Evolutionary conservation across 2,113 vertebrate species (phyloP).

Genomic region (Semicossyphus pulcher): DNA sequence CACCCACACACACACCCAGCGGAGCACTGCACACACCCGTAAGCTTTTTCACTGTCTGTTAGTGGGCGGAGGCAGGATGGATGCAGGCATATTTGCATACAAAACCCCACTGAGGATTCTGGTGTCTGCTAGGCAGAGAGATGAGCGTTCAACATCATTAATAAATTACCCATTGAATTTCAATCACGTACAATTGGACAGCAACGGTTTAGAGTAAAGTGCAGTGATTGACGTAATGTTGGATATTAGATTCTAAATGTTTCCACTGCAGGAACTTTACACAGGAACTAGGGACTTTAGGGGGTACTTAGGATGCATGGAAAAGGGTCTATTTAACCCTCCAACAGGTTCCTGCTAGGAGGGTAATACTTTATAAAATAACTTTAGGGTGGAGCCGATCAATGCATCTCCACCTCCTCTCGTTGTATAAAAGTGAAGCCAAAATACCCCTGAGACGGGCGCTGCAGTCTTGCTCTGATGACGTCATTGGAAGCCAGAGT

Average conservation of each 20-base stretch:
- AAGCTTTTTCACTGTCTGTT: constrained; percentile 63
- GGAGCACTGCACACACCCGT: constrained; percentile 54
- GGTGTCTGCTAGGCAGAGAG: constrained; percentile 54
- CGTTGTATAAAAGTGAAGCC: too few species aligned
- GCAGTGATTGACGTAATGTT: constrained; percentile 3
- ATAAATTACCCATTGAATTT: constrained; percentile 5
- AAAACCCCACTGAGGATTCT: constrained; percentile 52
- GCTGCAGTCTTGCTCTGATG: too few species aligned
- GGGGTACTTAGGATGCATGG: too few species aligned
- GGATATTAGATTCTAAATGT: neutral
- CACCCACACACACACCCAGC: constrained; percentile 53
- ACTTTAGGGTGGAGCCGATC: too few species aligned
- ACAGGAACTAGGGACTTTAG: neutral
- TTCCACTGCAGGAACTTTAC: neutral
- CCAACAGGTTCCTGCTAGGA: too few species aligned
- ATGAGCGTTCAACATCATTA: constrained; percentile 23
- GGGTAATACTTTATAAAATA: too few species aligned
- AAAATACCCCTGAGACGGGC: too few species aligned
- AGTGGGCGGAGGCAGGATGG: constrained; percentile 64
- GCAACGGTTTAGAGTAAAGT: constrained; percentile 7
- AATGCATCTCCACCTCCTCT: too few species aligned
- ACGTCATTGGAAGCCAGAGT: too few species aligned
- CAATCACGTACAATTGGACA: constrained; percentile 18
- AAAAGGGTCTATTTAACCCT: too few species aligned
- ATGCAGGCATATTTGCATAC: constrained; percentile 65